Base-by-base conservation (phyloP, 1,140 invertebrate species). In the Oryzaephilus surinamensis region DNA sequence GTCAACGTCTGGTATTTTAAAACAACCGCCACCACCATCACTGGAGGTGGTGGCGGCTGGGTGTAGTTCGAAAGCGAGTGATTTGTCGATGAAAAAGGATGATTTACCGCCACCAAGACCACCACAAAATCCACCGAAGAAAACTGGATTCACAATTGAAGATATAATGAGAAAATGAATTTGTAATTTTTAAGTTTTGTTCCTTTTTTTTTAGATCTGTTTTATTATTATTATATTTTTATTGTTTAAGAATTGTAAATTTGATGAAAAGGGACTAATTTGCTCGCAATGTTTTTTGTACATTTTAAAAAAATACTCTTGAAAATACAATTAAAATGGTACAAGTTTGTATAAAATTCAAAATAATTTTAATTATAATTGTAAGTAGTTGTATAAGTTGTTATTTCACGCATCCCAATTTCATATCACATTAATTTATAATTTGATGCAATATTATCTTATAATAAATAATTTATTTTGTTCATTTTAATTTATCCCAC, bases 91-190 rank as follows among this genome's bases (percentile, higher is more conserved):
- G 52, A 58, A 58, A 28, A 61, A 60, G 24, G 52, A 51, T 4
- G 54, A 52, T n/a, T 34, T 39, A 8, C 32, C 31, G 24, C 45
- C 21, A 6, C 35, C 55, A 20, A 24, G 23, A 24, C 23, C 23
- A 11, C 61, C 44, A 51, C 72, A 60, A 52, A 70, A 59, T 61
- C 67, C 54, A 4, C 71, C 45, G 47, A 71, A 57, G 63, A 74
- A 66, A 65, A 77, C 65, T 55, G 77, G 77, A 17, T 81, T 81
- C 57, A 79, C 76, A 55, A 81, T 81, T 62, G 78, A 78, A 56
- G 77, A 81, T 46, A 81, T 80, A 35, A 80, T 81, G 77, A 65
- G 76, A 52, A 73, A 76, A 57, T 79, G 64, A 45, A 52, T 28
- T 33, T 10, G 17, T 19, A 12, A 13, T 17, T 32, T 27, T 10